Percentiles rank a stretch among this genome's conserved stretches.
Conservation (phyloP, 1,140 invertebrate species). For the Bombus confusus region DNA sequence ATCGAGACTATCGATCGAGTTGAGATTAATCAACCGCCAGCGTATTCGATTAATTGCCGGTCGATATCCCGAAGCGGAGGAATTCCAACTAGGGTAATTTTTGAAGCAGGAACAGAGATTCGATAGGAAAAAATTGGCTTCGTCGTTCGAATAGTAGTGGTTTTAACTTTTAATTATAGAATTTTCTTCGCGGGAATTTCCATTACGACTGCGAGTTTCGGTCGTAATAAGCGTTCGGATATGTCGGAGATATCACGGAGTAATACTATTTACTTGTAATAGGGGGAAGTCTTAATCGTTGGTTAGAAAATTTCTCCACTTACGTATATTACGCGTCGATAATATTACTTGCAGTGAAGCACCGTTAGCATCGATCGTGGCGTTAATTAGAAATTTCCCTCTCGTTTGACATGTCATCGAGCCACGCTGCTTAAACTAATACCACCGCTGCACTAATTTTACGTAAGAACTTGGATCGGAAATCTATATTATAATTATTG, state of each 20-base stretch:
- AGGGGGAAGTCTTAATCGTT: background rate
- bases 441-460: no score
- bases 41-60: background rate
- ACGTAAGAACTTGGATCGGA: no score
- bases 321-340: no score
- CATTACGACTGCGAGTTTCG: background rate
- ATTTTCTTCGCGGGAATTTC: background rate
- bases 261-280: background rate
- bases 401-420: background rate
- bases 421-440: no score
- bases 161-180: background rate
- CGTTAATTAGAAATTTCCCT: background rate
- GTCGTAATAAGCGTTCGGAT: background rate
- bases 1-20: background rate
- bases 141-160: background rate
- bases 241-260: background rate
- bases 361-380: no score
- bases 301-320: background rate
- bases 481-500: no score
- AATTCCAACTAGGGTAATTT: background rate
- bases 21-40: background rate
- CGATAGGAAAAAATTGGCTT: background rate
- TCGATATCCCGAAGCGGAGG: background rate
- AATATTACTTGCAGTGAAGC: no score
- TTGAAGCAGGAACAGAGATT: background rate